Percentiles rank a stretch among this genome's conserved stretches.
Evolutionary conservation across 2,113 vertebrate genomes (phyloP).

Genomic region (Panthera uncia): DNA sequence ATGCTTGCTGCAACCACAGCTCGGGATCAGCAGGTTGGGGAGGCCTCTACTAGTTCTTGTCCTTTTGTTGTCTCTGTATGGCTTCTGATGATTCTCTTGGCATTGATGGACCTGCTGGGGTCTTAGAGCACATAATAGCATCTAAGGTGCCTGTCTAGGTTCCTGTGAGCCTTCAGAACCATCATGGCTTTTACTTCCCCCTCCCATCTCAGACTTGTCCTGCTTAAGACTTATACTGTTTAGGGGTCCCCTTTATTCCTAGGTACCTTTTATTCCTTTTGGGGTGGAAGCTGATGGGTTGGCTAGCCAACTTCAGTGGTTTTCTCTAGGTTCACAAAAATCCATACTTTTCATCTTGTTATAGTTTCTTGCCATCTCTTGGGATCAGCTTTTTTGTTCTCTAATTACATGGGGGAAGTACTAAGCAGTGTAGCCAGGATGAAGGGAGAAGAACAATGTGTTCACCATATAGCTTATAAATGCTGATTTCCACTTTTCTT

Average conservation of each 20-base stretch:
- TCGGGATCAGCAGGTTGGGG: not conserved
- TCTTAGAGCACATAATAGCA: not conserved
- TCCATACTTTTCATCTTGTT: not conserved
- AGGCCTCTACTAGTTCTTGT: not conserved
- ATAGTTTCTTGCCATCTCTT: not conserved
- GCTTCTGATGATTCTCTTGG: not conserved
- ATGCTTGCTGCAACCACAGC: not conserved
- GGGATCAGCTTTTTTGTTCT: not conserved
- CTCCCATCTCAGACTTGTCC: not conserved
- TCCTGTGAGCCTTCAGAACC: not conserved
- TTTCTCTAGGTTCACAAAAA: not conserved
- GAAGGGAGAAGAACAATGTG: not conserved
- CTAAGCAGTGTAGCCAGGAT: not conserved
- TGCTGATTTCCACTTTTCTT: not conserved
- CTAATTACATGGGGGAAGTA: not conserved
- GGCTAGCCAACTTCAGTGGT: not conserved
- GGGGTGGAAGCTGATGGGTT: not conserved
- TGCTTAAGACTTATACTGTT: not conserved
- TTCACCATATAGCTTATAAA: not conserved
- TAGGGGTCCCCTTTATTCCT: not conserved
- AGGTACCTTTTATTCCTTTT: not conserved
- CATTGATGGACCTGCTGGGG: not conserved
- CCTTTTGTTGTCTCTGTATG: not conserved
- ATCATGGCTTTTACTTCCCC: not conserved
- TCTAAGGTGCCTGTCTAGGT: not conserved